Evolutionary conservation across 2,888 invertebrate genomes (phyloP), one percentile per base, ranked within the genome.

Genomic region (Calephelis perditalis): DNA sequence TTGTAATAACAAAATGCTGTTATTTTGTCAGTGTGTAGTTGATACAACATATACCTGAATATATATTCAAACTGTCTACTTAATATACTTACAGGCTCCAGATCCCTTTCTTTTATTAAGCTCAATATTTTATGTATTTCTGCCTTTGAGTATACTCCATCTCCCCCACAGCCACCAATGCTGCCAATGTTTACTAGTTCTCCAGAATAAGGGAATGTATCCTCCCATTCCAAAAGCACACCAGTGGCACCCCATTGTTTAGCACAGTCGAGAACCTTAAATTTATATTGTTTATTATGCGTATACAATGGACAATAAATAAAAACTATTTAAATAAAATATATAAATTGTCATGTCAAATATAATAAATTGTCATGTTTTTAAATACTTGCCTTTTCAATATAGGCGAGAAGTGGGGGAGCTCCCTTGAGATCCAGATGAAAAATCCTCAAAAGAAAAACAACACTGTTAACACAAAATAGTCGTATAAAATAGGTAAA

Each of bases 221-320:
- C 97, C 76, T 97, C 97, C 95, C 97, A 97, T 85, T 97, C 97
- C 52, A 97, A 72, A 10, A 97, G 86, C 26, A 97, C 79, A 1
- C 97, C 97, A 1, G 96, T 97, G 0, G 95, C 96, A 35, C 96
- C 95, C 91, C 95, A 92, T 76, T 92, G 84, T 61, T 84, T 84
- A 5, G 77, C 72, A 40, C 67, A 64, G 5, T 70, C 59, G 1
- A 88, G 64, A 1, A 87, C 75, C 87, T 84, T 56, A 70, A 43
- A 26, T 58, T 57, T 15, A 56, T 12, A 37, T 5, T 12, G 7
- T 26, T 26, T 26, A 26, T 26, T 26, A 26, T 26, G 26, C 26
- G 1, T 3, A 4, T 26, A 26, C 26, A 26, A 26, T 26, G 26
- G 26, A 3, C 26, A 26, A 26, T 26, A 26, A 26, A 26, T 26